A percentile compares a stretch with the other conserved stretches of the same genome.
Evolutionary conservation across 2,797 vertebrate species (phyloP).

Genomic region (Morelia viridis): DNA sequence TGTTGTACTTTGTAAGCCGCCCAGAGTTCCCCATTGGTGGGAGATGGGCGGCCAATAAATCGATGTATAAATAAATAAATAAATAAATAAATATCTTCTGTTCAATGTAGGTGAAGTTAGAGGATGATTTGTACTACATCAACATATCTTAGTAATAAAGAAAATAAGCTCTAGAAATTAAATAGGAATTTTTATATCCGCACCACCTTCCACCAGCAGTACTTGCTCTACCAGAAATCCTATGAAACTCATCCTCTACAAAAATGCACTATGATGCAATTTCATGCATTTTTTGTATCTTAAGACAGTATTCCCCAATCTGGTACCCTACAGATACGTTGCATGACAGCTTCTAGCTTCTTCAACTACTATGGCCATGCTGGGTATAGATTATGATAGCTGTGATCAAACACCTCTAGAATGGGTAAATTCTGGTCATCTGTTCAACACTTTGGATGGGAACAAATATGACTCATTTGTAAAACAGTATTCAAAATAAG

Average conservation of each 20-base stretch:
- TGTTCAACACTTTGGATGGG: background rate
- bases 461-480: background rate
- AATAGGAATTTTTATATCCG: background rate
- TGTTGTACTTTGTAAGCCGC: too few species aligned
- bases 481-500: background rate
- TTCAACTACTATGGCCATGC: background rate
- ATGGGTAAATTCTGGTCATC: too few species aligned
- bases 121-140: background rate
- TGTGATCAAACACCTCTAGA: too few species aligned
- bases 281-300: background rate
- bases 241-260: background rate
- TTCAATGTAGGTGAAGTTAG: constrained; percentile 23
- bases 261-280: background rate
- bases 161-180: background rate
- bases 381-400: background rate
- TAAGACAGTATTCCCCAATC: background rate
- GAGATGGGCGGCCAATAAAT: too few species aligned
- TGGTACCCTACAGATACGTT: background rate
- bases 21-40: too few species aligned
- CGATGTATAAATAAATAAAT: too few species aligned
- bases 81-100: constrained; percentile 34
- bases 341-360: background rate
- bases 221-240: background rate
- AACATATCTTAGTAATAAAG: background rate
- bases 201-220: background rate